Percentiles rank a stretch among this genome's conserved stretches.
These are phyloP conservation scores for Noctua janthe DNA, from an alignment of 2,888 invertebrate species.

Conservation along the genomic window DNA sequence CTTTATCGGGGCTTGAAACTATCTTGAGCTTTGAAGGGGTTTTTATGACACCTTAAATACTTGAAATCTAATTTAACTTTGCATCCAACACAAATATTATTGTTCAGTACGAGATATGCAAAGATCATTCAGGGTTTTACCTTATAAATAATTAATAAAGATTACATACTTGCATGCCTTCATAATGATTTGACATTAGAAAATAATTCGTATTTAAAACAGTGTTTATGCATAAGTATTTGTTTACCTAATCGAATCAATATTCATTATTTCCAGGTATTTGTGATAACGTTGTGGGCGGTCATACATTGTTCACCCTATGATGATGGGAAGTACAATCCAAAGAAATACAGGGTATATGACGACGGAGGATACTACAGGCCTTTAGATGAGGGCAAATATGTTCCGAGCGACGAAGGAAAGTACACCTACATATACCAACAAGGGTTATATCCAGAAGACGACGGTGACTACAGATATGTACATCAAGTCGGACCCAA, in stretches of 20 bases:
- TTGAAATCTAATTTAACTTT: slow-evolving; percentile 1
- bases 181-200: slow-evolving; percentile 31
- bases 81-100: slow-evolving; percentile 10
- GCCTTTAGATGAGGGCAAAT: slow-evolving; percentile 87
- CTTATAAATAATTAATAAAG: slow-evolving; percentile 28
- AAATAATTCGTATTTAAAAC: slow-evolving; percentile 30
- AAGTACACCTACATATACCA: slow-evolving; percentile 87
- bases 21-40: background rate
- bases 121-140: slow-evolving; percentile 21
- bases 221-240: slow-evolving; percentile 13
- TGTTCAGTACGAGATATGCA: slow-evolving; percentile 6
- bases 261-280: slow-evolving; percentile 75
- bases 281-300: slow-evolving; percentile 73
- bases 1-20: slow-evolving; percentile 30
- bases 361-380: slow-evolving; percentile 87
- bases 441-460: slow-evolving; percentile 79
- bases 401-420: slow-evolving; percentile 89
- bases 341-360: slow-evolving; percentile 76
- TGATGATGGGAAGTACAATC: slow-evolving; percentile 83
- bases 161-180: slow-evolving; percentile 20
- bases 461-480: slow-evolving; percentile 88
- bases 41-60: slow-evolving; percentile 1
- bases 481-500: slow-evolving; percentile 83
- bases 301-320: slow-evolving; percentile 76
- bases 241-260: slow-evolving; percentile 30